Conservation (phyloP, 2,888 invertebrate species). For the Machimus atricapillus region DNA sequence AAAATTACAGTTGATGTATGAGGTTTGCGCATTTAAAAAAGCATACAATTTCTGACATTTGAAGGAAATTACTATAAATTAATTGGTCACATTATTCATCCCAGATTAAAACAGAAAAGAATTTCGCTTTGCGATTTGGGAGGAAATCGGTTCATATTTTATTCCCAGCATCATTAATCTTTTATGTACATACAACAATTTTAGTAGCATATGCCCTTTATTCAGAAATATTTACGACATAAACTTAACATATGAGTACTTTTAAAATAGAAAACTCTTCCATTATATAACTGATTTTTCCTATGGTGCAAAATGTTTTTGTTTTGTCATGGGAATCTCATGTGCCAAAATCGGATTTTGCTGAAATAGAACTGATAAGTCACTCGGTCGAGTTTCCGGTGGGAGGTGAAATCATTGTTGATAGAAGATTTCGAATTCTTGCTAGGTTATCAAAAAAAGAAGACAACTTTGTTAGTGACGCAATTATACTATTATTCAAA, state of each 20-base stretch:
- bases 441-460: background rate
- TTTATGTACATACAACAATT: background rate
- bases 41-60: background rate
- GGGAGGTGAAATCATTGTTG: background rate
- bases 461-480: too few relatives aligned
- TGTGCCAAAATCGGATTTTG: background rate
- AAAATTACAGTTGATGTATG: background rate
- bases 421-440: too few relatives aligned
- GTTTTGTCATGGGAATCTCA: background rate
- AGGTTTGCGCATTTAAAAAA: background rate
- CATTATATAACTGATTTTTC: background rate
- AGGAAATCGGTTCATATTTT: background rate
- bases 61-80: background rate
- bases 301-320: background rate
- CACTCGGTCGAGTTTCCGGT: background rate
- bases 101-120: background rate
- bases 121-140: background rate
- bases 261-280: background rate
- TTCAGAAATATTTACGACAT: background rate
- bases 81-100: background rate
- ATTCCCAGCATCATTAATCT: background rate
- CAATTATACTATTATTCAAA: too few relatives aligned
- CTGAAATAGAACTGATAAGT: background rate
- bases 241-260: background rate
- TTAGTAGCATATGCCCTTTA: background rate